Conservation (phyloP, 2,797 vertebrate species). For the Chaetodon trifasciatus region DNA sequence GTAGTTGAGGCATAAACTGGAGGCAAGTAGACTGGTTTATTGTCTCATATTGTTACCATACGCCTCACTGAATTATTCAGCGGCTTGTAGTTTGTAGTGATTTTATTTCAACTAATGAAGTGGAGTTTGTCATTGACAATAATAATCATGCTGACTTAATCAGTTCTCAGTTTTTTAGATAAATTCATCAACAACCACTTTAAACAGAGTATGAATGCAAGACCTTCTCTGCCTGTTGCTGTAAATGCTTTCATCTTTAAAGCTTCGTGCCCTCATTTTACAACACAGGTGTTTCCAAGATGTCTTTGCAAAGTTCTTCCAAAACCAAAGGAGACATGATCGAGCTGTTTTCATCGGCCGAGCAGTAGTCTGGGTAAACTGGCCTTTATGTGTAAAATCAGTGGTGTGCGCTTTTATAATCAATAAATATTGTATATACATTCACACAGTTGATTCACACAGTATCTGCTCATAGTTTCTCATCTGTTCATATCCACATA, state of each 20-base stretch:
- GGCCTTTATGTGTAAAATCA: not conserved
- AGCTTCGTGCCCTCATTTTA: not conserved
- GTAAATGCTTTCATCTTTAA: not conserved
- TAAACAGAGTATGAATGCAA: not conserved
- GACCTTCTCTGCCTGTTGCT: too few species aligned
- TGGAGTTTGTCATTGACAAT: not conserved
- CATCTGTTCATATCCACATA: slow-evolving; percentile 22
- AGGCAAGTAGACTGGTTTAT: not conserved
- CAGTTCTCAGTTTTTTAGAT: not conserved
- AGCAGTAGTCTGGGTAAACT: not conserved
- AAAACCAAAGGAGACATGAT: not conserved
- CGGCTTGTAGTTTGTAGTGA: too few species aligned
- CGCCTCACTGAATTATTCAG: not conserved
- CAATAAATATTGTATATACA: not conserved
- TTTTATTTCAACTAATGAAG: not conserved
- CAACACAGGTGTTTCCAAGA: not conserved
- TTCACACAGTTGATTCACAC: slow-evolving; percentile 18
- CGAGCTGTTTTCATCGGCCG: not conserved
- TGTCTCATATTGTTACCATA: not conserved
- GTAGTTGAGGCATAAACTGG: not conserved
- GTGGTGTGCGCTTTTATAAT: not conserved
- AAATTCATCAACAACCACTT: not conserved
- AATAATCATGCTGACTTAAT: not conserved
- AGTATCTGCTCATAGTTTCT: slow-evolving; percentile 5
- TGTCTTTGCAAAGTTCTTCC: not conserved